Conservation (phyloP, 2,888 invertebrate species). For the Steromphala cineraria region DNA sequence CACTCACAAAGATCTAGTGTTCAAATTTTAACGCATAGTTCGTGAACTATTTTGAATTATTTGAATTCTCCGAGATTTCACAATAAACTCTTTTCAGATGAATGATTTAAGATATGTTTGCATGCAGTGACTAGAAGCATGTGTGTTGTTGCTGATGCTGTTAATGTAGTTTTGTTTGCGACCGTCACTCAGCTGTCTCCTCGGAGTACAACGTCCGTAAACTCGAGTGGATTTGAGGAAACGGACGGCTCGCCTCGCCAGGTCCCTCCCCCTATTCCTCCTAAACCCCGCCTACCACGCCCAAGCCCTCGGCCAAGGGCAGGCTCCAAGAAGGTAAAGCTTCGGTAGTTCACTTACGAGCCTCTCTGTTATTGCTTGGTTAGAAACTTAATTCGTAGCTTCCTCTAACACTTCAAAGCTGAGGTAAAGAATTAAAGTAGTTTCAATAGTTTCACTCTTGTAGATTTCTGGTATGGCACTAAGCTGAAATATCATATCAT, state of each 20-base stretch:
- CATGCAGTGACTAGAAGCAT: too few relatives aligned
- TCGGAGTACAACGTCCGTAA: neutral
- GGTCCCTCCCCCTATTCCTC: slow-evolving; percentile 21
- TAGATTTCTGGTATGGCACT: too few relatives aligned
- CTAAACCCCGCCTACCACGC: slow-evolving; percentile 16
- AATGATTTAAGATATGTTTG: too few relatives aligned
- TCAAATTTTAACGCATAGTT: too few relatives aligned
- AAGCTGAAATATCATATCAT: too few relatives aligned
- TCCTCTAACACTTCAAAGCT: neutral
- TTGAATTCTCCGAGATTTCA: too few relatives aligned
- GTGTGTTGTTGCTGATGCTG: neutral
- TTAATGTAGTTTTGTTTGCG: neutral
- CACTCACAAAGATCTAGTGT: too few relatives aligned
- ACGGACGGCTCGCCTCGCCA: neutral
- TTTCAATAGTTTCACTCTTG: neutral
- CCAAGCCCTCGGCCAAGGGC: neutral
- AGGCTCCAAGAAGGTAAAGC: neutral
- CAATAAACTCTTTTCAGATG: too few relatives aligned
- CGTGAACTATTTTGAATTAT: too few relatives aligned
- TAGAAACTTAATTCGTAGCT: neutral
- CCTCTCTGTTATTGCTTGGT: neutral
- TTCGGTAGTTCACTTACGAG: neutral
- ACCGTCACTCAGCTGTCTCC: neutral
- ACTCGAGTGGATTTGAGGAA: neutral
- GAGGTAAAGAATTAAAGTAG: neutral